Percentiles rank a stretch among this genome's conserved stretches.
Evolutionary conservation across 2,797 vertebrate genomes (phyloP).

Genomic region (Coccyzus lansbergi): DNA sequence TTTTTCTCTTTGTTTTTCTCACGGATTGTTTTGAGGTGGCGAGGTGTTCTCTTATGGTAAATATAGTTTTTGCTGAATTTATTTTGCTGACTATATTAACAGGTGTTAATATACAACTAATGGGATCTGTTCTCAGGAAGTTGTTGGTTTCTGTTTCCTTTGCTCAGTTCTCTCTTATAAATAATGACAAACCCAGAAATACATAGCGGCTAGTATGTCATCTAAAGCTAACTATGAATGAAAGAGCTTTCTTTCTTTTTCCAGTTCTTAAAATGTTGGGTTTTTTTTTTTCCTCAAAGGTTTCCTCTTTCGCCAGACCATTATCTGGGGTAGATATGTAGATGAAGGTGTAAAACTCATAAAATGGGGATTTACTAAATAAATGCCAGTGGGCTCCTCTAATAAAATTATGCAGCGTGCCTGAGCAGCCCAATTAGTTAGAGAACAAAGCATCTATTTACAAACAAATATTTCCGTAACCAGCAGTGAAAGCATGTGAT

Average conservation of each 20-base stretch:
- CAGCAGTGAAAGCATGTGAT: neutral
- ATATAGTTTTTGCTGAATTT: neutral
- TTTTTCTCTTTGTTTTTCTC: neutral
- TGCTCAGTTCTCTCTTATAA: no score
- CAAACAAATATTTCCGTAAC: neutral
- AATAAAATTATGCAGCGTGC: neutral
- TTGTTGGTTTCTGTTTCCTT: no score
- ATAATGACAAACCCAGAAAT: no score
- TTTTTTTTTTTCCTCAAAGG: neutral
- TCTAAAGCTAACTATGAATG: no score
- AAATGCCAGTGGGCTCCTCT: neutral
- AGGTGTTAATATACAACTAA: no score
- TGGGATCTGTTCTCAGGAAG: no score
- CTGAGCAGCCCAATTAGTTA: neutral
- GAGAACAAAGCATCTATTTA: neutral
- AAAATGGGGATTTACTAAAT: constrained; percentile 28
- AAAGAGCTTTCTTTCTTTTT: no score
- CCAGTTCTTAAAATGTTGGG: neutral
- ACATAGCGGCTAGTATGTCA: no score
- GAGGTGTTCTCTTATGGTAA: neutral
- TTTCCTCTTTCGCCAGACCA: neutral
- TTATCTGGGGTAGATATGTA: neutral
- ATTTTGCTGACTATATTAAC: no score
- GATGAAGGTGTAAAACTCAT: neutral
- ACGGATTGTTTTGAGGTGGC: neutral